Evolutionary conservation across 2,888 invertebrate species (phyloP).

Genomic region (Pristionchus maxplancki): DNA sequence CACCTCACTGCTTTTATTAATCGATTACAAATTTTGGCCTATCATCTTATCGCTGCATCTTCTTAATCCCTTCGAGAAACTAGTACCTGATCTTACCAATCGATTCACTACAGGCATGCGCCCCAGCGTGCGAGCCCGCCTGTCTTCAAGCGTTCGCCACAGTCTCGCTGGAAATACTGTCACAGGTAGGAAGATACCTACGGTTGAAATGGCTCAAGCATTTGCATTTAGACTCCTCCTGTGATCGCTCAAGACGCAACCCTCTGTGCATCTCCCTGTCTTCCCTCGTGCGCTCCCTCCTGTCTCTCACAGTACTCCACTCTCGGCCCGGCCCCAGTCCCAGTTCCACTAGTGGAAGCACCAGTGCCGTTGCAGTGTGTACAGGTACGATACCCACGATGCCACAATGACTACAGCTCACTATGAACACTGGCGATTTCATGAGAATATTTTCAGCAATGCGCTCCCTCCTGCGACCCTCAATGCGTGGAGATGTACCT

Average conservation of each 20-base stretch:
- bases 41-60: background rate
- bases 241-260: conserved; percentile 18
- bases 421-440: background rate
- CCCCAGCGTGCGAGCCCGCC: conserved; percentile 43
- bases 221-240: background rate
- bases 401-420: too few relatives aligned
- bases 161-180: conserved; percentile 12
- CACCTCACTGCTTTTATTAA: background rate
- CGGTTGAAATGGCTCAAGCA: too few relatives aligned
- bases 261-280: conserved; percentile 35
- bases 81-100: background rate
- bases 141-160: conserved; percentile 50
- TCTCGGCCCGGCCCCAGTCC: background rate
- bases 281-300: background rate
- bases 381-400: background rate
- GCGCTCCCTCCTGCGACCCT: conserved; percentile 37
- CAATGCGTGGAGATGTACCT: conserved; percentile 34
- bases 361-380: background rate
- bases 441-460: too few relatives aligned
- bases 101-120: conserved; percentile 25
- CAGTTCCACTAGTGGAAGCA: background rate
- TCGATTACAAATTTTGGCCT: too few relatives aligned
- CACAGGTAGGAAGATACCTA: background rate
- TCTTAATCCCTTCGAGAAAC: background rate
- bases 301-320: conserved; percentile 35